phyloP scores from a whole-genome alignment of 2,888 invertebrate species.

The Megalurothrips usitatus region DNA sequence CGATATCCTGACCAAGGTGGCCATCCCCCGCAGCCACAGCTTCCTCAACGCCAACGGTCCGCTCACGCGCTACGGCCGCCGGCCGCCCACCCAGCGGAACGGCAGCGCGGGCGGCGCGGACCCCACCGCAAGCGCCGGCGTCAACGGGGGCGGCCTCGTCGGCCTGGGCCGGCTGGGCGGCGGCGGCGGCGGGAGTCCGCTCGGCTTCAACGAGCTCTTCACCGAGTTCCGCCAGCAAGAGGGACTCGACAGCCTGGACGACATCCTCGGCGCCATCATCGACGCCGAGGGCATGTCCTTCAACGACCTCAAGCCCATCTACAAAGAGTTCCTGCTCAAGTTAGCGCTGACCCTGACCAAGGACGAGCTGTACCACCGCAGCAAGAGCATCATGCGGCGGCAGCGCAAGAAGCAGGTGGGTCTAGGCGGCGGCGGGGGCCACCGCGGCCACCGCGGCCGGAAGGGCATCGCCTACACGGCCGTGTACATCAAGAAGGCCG shows the following conservation, averaged over 20 bases:
- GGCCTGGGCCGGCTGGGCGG: conserved; percentile 34
- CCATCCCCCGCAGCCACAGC: conserved; percentile 79
- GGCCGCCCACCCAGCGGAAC: background rate
- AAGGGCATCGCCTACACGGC: conserved; percentile 27
- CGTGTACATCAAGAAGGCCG: conserved; percentile 23
- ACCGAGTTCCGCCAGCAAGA: conserved; percentile 84
- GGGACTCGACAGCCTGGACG: conserved; percentile 81
- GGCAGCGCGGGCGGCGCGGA: background rate
- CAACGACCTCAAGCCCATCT: conserved; percentile 85
- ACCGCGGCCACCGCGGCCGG: background rate
- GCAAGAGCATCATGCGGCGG: conserved; percentile 82
- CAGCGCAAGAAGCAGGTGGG: conserved; percentile 47
- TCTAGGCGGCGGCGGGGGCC: background rate
- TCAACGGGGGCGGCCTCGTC: background rate
- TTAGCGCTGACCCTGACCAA: conserved; percentile 84
- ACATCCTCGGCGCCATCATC: conserved; percentile 81
- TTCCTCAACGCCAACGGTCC: conserved; percentile 73
- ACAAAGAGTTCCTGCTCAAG: conserved; percentile 83
- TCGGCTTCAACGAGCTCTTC: conserved; percentile 82
- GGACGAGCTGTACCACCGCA: conserved; percentile 84
- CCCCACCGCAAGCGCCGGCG: background rate
- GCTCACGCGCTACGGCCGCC: conserved; percentile 48
- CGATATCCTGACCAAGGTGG: conserved; percentile 79
- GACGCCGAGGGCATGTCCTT: conserved; percentile 91
- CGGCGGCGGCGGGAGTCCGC: conserved; percentile 65